Evolutionary conservation across 1,140 invertebrate genomes (phyloP).

Genomic region (Drosophila insularis): DNA sequence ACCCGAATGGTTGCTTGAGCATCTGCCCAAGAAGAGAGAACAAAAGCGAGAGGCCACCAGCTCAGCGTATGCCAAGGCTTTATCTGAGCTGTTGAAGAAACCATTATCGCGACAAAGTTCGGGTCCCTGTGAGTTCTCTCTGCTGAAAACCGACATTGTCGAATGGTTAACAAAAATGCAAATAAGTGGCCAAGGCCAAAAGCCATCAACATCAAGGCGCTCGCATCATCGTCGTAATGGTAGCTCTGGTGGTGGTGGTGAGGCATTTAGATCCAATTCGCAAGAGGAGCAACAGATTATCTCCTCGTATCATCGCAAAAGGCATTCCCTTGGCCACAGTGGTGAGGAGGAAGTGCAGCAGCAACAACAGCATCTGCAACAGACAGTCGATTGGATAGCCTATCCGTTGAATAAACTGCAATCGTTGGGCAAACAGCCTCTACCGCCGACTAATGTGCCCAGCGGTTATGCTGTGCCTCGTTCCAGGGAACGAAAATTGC

Average conservation of each 20-base stretch:
- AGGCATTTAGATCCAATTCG: constrained; percentile 74
- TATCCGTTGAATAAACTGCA: constrained; percentile 77
- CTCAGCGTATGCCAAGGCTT: constrained; percentile 72
- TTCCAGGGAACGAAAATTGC: constrained; percentile 59
- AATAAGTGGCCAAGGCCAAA: constrained; percentile 40
- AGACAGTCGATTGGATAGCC: constrained; percentile 74
- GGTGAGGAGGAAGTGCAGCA: constrained; percentile 51
- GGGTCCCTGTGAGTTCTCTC: constrained; percentile 75
- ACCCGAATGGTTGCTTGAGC: constrained; percentile 78
- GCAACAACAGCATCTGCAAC: constrained; percentile 54
- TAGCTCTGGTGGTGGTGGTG: constrained; percentile 70
- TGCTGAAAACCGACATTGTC: constrained; percentile 79
- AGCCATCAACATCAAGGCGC: constrained; percentile 40
- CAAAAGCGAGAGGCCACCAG: constrained; percentile 52
- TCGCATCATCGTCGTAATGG: constrained; percentile 76
- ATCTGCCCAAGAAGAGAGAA: constrained; percentile 72
- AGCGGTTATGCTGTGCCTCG: constrained; percentile 68
- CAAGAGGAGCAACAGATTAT: constrained; percentile 62
- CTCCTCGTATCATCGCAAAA: constrained; percentile 54
- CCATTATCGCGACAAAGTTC: constrained; percentile 78
- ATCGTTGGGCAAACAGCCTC: constrained; percentile 65
- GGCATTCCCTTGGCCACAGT: constrained; percentile 78
- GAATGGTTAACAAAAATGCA: constrained; percentile 82
- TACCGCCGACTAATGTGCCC: constrained; percentile 32
- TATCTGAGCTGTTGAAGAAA: constrained; percentile 77